Base-by-base conservation (phyloP, 2,888 invertebrate species). In the Brachyopa scutellaris region DNA sequence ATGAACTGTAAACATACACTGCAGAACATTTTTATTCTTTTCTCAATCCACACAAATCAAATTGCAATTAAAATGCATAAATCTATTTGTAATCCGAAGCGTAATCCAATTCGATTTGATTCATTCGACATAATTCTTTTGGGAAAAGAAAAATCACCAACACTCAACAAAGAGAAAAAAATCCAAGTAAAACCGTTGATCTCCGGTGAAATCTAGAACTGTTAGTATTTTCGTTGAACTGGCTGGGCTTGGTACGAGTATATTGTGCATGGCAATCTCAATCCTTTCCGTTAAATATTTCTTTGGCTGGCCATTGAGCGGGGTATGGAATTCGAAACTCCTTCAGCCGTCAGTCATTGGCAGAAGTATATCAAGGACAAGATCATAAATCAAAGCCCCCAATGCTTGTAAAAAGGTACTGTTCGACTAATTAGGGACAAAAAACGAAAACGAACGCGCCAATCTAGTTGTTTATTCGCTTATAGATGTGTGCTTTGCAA, bases 351-450 rank as follows among this genome's bases (percentile, higher is more conserved):
- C 70, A 77, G 53, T 38, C 79, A 74, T 66, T 72, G 80, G 77
- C 77, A 70, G 57, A 77, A 72, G 82, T 82, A 33, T 82, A 77
- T 82, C 82, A 82, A 82, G 82, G 82, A 82, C 82, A 82, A 77
- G 61, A 82, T 66, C 82, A 77, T 82, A 82, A 82, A 82, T 82
- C 77, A 82, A 66, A 70, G 61, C 29, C 6, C 66, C 47, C 31
- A 17, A 59, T 29, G 40, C 42, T 53, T 38, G 77, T 38, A 29
- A 70, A n/a, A 82, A 66, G 72, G 77, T 66, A 36, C 64, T 40
- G 38, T 77, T 45, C 69, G 82, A 82, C 82, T 82, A 82, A 82
- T 82, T 82, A 82, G 72, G 70, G 70, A 72, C 13, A 61, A 26
- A 49, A 80, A 62, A n/a, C n/a, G n/a, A n/a, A n/a, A n/a, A n/a